These are phyloP conservation scores for Aurelia coerulea DNA, from an alignment of 30 jellyfish, hydroid and myxozoan genomes.

Conservation along the genomic window DNA sequence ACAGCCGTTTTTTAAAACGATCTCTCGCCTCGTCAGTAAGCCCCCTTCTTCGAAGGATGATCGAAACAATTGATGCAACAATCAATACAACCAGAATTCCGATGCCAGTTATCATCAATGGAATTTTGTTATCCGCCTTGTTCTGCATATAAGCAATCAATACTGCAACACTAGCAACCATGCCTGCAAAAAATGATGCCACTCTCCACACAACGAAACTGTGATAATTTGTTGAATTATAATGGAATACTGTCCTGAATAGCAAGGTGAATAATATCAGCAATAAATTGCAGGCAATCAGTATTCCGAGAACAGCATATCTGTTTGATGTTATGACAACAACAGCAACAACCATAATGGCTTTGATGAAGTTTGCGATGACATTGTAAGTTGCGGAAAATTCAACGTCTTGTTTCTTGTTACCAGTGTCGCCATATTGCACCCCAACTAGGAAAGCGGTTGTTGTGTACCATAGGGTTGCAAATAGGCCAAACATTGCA, in stretches of 20 bases:
- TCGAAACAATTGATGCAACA: constrained; percentile 48
- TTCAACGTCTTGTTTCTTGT: constrained; percentile 74
- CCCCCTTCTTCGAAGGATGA: constrained; percentile 47
- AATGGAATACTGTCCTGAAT: constrained; percentile 66
- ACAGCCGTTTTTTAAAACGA: constrained; percentile 46
- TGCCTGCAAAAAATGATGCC: constrained; percentile 61
- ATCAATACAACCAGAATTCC: constrained; percentile 65
- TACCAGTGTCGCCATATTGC: constrained; percentile 85
- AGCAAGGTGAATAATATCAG: constrained; percentile 61
- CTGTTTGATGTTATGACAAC: constrained; percentile 72
- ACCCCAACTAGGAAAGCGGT: constrained; percentile 76
- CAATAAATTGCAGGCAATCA: constrained; percentile 45
- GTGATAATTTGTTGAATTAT: constrained; percentile 65
- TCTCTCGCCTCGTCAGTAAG: constrained; percentile 59
- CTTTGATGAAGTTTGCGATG: constrained; percentile 74
- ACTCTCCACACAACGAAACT: constrained; percentile 89
- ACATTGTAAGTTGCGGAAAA: constrained; percentile 89
- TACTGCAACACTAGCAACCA: constrained; percentile 70
- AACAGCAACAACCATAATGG: constrained; percentile 73
- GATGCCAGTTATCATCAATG: constrained; percentile 61
- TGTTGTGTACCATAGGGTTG: constrained; percentile 83
- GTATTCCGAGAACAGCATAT: constrained; percentile 49
- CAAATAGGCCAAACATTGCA: constrained; percentile 85
- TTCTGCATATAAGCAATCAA: constrained; percentile 57
- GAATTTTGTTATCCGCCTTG: constrained; percentile 61